Conservation (phyloP, 2,113 vertebrate species). For the Agelaius phoeniceus region DNA sequence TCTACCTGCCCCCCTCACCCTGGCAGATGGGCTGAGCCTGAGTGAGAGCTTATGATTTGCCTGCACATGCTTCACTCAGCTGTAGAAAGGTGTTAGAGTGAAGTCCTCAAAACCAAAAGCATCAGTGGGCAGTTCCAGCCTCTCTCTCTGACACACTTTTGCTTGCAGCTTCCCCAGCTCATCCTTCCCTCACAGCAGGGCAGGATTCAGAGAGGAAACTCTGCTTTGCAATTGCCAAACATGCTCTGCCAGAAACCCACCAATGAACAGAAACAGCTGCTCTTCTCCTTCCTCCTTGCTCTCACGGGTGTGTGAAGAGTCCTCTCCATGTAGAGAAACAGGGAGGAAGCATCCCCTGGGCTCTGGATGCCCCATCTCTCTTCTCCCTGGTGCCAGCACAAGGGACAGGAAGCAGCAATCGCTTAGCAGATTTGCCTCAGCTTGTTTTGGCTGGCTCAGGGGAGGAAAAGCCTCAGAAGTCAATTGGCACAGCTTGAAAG, state of each 20-base stretch:
- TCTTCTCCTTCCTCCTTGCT: not conserved
- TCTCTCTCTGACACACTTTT: not conserved
- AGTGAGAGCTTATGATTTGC: not conserved
- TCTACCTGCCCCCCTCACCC: not conserved
- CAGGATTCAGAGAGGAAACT: not conserved
- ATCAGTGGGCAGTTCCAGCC: not conserved
- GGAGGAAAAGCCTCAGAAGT: not conserved
- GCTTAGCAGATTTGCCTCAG: not conserved
- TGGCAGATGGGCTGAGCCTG: not conserved
- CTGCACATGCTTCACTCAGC: not conserved
- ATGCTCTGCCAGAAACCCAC: not conserved
- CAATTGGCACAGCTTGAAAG: conserved; percentile 14
- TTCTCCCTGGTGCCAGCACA: not conserved
- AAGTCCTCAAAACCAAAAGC: not conserved
- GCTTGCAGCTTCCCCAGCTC: not conserved
- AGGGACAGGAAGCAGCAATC: not conserved
- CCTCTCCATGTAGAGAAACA: fast-evolving
- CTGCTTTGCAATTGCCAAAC: not conserved
- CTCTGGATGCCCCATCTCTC: not conserved
- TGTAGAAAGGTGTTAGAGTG: not conserved
- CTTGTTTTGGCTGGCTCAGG: not conserved
- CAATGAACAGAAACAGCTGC: not conserved
- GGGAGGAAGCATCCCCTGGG: not conserved
- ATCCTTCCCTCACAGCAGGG: not conserved
- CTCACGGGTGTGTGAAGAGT: fast-evolving